Base-by-base conservation (phyloP, 2,113 vertebrate genomes). In the Oenanthe oenanthe region DNA sequence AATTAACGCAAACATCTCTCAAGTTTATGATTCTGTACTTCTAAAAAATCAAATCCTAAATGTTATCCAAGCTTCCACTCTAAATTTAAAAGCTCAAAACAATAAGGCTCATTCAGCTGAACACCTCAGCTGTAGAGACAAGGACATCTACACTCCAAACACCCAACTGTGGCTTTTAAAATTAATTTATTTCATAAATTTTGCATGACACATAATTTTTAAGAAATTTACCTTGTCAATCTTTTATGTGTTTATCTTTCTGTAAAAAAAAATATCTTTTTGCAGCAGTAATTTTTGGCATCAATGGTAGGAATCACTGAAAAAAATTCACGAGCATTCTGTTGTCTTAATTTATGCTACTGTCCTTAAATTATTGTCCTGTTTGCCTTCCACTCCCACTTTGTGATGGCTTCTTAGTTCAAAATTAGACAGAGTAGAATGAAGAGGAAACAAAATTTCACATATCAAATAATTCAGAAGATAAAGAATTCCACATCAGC, bases 351-450 rank as follows among this genome's bases (percentile, higher is more conserved):
- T 83, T 90, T 82, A 65, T 70, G 12, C 6, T 17, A 43, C 24
- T 79, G 68, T 47, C 21, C 22, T 77, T 67, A 85, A 68, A 45
- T 81, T 83, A 68, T 51, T 66, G 4, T 58, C 8, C 31, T 58
- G 10, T 53, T 93, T 94, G 94, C 16, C 10, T 91, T 36, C 12
- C 14, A 21, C 14, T 86, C 16, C 32, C 17, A 56, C 29, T 89
- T 92, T 62, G 26, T 40, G 29, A 85, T 9, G 10, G 21, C 13
- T 87, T 25, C 45, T 73, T 85, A 61, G 16, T 14, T 77, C 48
- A 76, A 94, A 81, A 93, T 86, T 40, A 58, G 74, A 88, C 51
- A 65, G n/a, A 90, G 57, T 16, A 77, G 77, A 96, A 74, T 34
- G 13, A 83, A 80, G 8, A 88, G 13, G 14, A 65, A 89, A 50